phyloP scores from a whole-genome alignment of 2,888 invertebrate genomes.

The Serripes groenlandicus region DNA sequence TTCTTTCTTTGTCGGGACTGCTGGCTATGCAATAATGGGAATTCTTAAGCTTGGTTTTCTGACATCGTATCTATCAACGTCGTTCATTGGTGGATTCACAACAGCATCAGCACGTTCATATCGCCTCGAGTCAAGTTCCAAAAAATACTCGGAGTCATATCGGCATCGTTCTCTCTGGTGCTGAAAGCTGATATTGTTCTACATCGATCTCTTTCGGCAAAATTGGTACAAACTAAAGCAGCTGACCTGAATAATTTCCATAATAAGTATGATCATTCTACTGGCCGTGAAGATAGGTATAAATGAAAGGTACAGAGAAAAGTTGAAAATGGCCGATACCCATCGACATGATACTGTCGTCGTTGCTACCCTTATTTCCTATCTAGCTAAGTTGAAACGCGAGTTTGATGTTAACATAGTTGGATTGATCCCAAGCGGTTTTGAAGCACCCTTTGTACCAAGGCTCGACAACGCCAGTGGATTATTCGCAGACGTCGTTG shows the following conservation, averaged over 20 bases:
- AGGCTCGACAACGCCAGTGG: slow-evolving; percentile 41
- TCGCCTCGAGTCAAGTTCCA: slow-evolving; percentile 71
- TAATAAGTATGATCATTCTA: slow-evolving; percentile 89
- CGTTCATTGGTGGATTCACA: slow-evolving; percentile 78
- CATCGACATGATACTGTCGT: slow-evolving; percentile 82
- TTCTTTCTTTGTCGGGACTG: slow-evolving; percentile 59
- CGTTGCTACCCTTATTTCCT: slow-evolving; percentile 75
- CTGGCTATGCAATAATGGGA: slow-evolving; percentile 71
- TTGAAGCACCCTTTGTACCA: slow-evolving; percentile 75
- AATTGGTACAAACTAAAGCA: slow-evolving; percentile 89
- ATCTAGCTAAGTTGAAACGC: slow-evolving; percentile 70
- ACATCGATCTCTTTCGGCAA: slow-evolving; percentile 88
- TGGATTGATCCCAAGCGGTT: slow-evolving; percentile 77
- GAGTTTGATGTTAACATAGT: slow-evolving; percentile 68
- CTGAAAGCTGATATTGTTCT: slow-evolving; percentile 86
- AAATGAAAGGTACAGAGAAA: slow-evolving; percentile 75
- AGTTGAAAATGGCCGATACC: slow-evolving; percentile 82
- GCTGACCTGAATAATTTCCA: slow-evolving; percentile 90
- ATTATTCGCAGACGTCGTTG: slow-evolving; percentile 68
- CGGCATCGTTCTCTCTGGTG: slow-evolving; percentile 53
- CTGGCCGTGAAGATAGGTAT: slow-evolving; percentile 86
- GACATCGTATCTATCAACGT: slow-evolving; percentile 73
- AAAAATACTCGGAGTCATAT: slow-evolving; percentile 68
- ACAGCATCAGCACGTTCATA: slow-evolving; percentile 74
- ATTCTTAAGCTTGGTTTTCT: slow-evolving; percentile 73